Evolutionary conservation across 2,113 vertebrate genomes (phyloP), one percentile per base, ranked within the genome.

Genomic region (Clarias batrachus): DNA sequence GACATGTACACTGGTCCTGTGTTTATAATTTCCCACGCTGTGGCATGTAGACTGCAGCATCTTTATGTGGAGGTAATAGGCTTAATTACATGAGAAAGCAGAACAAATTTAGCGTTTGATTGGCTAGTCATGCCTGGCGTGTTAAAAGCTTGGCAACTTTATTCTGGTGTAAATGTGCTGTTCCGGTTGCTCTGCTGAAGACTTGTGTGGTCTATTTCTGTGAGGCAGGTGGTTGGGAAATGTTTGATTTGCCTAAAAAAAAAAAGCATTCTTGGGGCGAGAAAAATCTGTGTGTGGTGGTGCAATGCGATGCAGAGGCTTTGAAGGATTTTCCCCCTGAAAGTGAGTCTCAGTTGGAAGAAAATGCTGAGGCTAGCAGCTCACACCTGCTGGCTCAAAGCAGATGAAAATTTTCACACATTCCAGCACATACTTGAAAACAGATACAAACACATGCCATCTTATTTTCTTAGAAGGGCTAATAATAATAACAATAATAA

Each of bases 301-400:
- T 77, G 66, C 84, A 85, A 77, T 88, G 60, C 27, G 48, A 85
- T 86, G 88, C 82, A 81, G 86, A 87, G 70, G 86, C 84, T 90
- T 90, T 84, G 81, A 89, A 87, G 88, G 68, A 86, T 88, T 90
- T 87, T 87, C 83, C 90, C 65, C 41, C 25, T 84, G 88, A 89
- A 89, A 87, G 86, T 86, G 81, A 89, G 84, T 81, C 87, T 87
- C 84, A 30, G 83, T 76, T 85, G 81, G 41, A 25, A 48, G 81
- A 84, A 90, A 87, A 86, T 41, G 90, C 88, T 90, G 90, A 90
- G 84, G 77, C 86, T 81, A 86, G 86, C 84, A 87, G 84, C 85
- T 84, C 78, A 74, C 90, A 90, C 88, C 90, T 90, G 90, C 88
- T 89, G 81, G 86, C 87, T 82, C 71, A 89, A 87, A 86, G 85